phyloP scores from a whole-genome alignment of 1,140 invertebrate species.

The Himalopsyche phryganea region DNA sequence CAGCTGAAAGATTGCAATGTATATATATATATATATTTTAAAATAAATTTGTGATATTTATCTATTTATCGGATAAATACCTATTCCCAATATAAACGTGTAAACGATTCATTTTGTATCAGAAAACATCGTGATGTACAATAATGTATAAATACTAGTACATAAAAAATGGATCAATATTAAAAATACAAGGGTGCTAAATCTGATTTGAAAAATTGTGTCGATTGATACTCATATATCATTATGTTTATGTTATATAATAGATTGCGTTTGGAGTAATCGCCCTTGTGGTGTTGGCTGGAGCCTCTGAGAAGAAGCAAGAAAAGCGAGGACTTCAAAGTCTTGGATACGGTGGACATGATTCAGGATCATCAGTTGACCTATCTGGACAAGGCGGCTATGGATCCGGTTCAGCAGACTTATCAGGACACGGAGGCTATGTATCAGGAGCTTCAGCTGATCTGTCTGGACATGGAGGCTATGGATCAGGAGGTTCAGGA shows the following conservation, averaged over 20 bases:
- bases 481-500: background rate
- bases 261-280: slow-evolving; percentile 13
- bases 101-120: too few relatives aligned
- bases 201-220: too few relatives aligned
- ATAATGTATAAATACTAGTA: too few relatives aligned
- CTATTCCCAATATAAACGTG: too few relatives aligned
- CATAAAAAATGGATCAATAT: too few relatives aligned
- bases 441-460: background rate
- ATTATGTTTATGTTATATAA: background rate
- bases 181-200: too few relatives aligned
- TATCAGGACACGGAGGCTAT: slow-evolving; percentile 12
- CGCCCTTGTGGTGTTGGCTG: slow-evolving; percentile 14
- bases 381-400: background rate
- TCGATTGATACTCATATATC: too few relatives aligned
- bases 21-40: too few relatives aligned
- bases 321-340: slow-evolving; percentile 30
- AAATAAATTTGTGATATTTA: too few relatives aligned
- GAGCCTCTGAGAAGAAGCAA: slow-evolving; percentile 15
- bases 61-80: too few relatives aligned
- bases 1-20: too few relatives aligned
- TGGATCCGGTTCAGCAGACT: background rate
- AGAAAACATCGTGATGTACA: too few relatives aligned
- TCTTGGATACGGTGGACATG: slow-evolving; percentile 18
- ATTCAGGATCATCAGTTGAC: background rate
- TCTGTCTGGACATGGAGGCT: background rate